A percentile compares a stretch with the other conserved stretches of the same genome.
These are phyloP conservation scores for Chaenocephalus aceratus DNA, from an alignment of 2,113 vertebrate genomes.

Conservation along the genomic window DNA sequence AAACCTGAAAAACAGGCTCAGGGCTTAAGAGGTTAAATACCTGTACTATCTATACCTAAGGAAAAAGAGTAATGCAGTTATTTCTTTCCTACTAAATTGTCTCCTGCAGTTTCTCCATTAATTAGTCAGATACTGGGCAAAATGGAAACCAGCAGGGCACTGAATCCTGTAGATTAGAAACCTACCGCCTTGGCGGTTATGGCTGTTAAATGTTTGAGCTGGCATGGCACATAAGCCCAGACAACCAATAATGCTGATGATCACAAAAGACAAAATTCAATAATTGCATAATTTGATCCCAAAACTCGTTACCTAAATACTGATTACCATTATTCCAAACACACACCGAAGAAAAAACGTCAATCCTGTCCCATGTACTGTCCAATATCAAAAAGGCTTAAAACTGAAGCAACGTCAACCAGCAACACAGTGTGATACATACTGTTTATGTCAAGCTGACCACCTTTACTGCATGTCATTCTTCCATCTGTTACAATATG, in stretches of 20 bases:
- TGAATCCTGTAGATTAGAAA: not conserved
- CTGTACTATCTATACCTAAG: not conserved
- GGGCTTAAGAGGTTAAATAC: not conserved
- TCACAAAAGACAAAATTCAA: constrained; percentile 5
- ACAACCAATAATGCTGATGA: not conserved
- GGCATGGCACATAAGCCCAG: not conserved
- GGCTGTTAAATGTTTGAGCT: not conserved
- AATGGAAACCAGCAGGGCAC: constrained; percentile 10
- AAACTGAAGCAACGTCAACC: not conserved
- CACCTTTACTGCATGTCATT: not conserved
- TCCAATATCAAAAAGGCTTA: not conserved
- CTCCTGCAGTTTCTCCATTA: not conserved
- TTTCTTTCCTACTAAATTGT: not conserved
- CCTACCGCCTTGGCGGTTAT: not conserved
- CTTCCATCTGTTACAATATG: not conserved
- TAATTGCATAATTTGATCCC: constrained; percentile 17
- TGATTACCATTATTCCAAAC: not conserved
- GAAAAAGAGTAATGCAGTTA: not conserved
- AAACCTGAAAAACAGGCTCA: too few species aligned
- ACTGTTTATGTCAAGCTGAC: not conserved
- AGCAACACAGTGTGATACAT: not conserved
- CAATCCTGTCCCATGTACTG: not conserved
- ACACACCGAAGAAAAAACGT: not conserved
- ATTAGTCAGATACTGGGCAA: not conserved
- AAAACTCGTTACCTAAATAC: not conserved